Conservation (phyloP, 2,888 invertebrate genomes). For the Falcaria lacertinaria region DNA sequence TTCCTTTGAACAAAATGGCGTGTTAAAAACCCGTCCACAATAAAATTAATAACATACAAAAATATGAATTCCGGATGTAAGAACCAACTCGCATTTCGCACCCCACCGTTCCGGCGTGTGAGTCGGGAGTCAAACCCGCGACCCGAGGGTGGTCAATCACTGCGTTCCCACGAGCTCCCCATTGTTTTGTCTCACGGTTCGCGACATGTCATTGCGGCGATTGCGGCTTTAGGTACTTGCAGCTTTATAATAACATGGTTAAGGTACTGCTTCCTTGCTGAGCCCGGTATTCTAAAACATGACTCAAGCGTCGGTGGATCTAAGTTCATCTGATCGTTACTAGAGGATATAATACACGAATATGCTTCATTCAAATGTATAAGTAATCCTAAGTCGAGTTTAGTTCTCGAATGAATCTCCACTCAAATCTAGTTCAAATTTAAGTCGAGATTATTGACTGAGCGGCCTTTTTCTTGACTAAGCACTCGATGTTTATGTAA, state of each 20-base stretch:
- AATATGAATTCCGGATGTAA: slow-evolving; percentile 59
- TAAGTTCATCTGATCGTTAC: too few relatives aligned
- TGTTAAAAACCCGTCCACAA: slow-evolving; percentile 3
- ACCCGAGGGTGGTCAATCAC: slow-evolving; percentile 62
- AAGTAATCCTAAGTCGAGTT: too few relatives aligned
- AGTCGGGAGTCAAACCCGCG: slow-evolving; percentile 51
- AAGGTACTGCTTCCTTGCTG: slow-evolving; percentile 4
- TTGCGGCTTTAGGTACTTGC: slow-evolving; percentile 40
- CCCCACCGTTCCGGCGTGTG: slow-evolving; percentile 61
- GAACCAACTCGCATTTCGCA: slow-evolving; percentile 54
- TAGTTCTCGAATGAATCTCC: too few relatives aligned
- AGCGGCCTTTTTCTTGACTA: too few relatives aligned
- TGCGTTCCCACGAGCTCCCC: slow-evolving; percentile 62
- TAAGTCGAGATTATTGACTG: too few relatives aligned
- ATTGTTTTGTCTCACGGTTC: slow-evolving; percentile 71
- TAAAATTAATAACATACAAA: slow-evolving; percentile 36
- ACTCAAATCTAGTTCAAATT: too few relatives aligned
- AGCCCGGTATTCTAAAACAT: background rate
- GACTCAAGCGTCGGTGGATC: background rate
- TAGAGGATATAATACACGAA: too few relatives aligned
- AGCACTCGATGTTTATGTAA: too few relatives aligned
- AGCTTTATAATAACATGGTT: slow-evolving; percentile 52
- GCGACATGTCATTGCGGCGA: slow-evolving; percentile 70
- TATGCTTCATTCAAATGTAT: too few relatives aligned
- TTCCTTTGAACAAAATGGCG: background rate